Conservation (phyloP, 2,888 invertebrate species). For the Disparrhopalites patrizii region DNA sequence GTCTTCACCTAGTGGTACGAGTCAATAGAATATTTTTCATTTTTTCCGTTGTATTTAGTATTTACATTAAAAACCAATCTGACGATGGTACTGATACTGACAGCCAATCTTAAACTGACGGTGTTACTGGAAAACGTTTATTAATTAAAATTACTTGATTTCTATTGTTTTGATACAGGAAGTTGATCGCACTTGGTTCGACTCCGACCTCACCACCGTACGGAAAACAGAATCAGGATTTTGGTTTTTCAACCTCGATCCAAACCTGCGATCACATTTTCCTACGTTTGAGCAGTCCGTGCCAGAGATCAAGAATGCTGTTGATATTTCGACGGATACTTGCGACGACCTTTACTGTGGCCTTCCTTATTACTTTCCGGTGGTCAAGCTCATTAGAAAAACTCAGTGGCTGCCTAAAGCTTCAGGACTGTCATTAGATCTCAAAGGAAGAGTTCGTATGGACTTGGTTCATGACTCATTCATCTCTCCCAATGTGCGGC, state of each 20-base stretch:
- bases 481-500: slow-evolving; percentile 34
- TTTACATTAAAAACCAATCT: background rate
- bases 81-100: too few species aligned
- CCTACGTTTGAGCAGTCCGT: slow-evolving; percentile 32
- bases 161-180: slow-evolving; percentile 21
- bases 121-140: too few species aligned
- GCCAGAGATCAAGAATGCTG: slow-evolving; percentile 30
- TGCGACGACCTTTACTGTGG: slow-evolving; percentile 44
- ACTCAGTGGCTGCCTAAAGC: slow-evolving; percentile 42
- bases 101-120: too few species aligned
- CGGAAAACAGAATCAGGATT: slow-evolving; percentile 40
- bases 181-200: slow-evolving; percentile 38
- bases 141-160: too few species aligned
- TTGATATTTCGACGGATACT: slow-evolving; percentile 30
- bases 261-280: slow-evolving; percentile 35
- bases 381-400: slow-evolving; percentile 36
- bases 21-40: slow-evolving; percentile 1
- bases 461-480: slow-evolving; percentile 40
- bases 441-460: slow-evolving; percentile 42
- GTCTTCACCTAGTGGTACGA: slow-evolving; percentile 42
- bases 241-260: slow-evolving; percentile 45
- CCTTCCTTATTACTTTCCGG: slow-evolving; percentile 45
- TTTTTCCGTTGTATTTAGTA: too few species aligned
- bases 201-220: slow-evolving; percentile 22
- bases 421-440: slow-evolving; percentile 32